phyloP scores from a whole-genome alignment of 2,797 vertebrate species.

The Pseudochirops cupreus region DNA sequence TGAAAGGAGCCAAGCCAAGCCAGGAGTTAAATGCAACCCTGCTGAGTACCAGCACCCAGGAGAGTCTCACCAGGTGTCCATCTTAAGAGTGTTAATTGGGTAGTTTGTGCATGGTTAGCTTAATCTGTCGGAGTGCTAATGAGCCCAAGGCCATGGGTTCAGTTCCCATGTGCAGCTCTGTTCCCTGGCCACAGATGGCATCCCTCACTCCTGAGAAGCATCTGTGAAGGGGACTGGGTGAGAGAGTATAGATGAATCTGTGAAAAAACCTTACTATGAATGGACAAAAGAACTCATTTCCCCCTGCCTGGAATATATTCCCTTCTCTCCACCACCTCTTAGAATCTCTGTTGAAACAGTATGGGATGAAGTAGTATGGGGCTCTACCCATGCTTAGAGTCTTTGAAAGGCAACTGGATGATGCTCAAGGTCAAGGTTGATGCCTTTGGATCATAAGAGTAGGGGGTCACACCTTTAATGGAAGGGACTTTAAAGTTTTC shows the following conservation, averaged over 20 bases:
- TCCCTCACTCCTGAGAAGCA: neutral
- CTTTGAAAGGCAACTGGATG: neutral
- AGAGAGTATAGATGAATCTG: neutral
- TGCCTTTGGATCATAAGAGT: neutral
- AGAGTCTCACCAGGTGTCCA: neutral
- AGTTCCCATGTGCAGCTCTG: neutral
- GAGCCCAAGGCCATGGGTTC: constrained; percentile 1
- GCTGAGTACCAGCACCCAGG: constrained; percentile 3
- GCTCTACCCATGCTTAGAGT: neutral
- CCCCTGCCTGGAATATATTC: neutral
- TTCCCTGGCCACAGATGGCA: neutral
- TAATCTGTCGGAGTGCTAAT: neutral
- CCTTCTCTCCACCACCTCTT: neutral
- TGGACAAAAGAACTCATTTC: neutral
- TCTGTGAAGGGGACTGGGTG: neutral
- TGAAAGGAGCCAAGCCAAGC: neutral
- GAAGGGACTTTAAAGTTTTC: neutral
- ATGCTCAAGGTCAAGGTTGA: neutral
- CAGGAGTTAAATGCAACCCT: neutral
- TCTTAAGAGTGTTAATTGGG: neutral
- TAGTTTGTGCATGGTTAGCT: constrained; percentile 9
- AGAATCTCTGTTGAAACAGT: neutral
- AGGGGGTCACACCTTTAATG: neutral
- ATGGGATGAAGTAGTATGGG: neutral
- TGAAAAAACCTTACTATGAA: neutral